Evolutionary conservation across 1,140 invertebrate genomes (phyloP), one percentile per base, ranked within the genome.

Genomic region (Eumeta japonica): DNA sequence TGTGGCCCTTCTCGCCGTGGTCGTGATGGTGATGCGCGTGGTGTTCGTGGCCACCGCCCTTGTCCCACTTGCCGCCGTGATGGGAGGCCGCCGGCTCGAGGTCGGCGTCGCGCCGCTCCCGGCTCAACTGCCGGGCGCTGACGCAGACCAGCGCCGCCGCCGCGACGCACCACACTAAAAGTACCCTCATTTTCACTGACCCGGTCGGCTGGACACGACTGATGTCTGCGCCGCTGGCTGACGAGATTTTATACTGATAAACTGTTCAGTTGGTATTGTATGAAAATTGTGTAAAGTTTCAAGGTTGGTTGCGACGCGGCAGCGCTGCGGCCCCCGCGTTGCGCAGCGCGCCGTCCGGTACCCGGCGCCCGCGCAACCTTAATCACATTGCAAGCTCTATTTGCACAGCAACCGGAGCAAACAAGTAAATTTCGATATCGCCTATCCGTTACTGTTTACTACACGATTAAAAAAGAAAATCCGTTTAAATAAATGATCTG

Each of bases 1-100:
- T 72, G 42, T 73, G 68, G 10, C 62, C 65, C 40, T 73, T 72
- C 16, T 81, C 78, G 18, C 82, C 81, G 43, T 79, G 78, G 37
- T 79, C 73, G 39, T 71, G 73, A 36, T 70, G 68, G 42, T 76
- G 68, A 37, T 71, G 37, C 16, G 68, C 73, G 13, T 75, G 66
- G 27, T 82, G 77, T 24, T 75, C 70, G 20, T 73, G 65, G 1
- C 75, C 80, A 10, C 79, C 79, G 7, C 65, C 68, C 3, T 82
- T 80, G 36, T 83, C 71, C 52, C 81, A 80, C 41, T 80, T 79
- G 40, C 77, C 74, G 16, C 81, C 75, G 41, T 77, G 62, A 20
- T 55, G 46, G 31, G 79, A 79, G 38, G 78, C 76, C 2, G 78
- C 81, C 30, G 68, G 57, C 28, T 70, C 64, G 7, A 77, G 67